Conservation (phyloP, 2,113 vertebrate genomes). For the Callorhinus ursinus region DNA sequence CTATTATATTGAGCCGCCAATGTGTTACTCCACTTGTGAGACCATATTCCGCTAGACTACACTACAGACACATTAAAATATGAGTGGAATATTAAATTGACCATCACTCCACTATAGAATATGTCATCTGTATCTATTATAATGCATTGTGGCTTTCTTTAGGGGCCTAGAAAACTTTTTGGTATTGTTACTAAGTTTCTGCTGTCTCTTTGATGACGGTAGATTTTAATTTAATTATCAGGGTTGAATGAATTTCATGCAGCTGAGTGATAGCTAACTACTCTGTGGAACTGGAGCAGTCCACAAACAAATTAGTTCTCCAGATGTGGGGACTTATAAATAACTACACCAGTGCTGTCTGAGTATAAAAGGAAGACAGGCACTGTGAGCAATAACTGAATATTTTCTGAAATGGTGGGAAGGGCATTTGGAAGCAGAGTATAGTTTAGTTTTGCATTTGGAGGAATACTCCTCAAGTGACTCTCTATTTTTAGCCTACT, state of each 20-base stretch:
- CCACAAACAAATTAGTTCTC: conserved; percentile 72
- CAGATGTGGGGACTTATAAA: conserved; percentile 73
- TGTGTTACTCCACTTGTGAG: conserved; percentile 54
- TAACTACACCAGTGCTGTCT: conserved; percentile 5
- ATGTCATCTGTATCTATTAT: conserved; percentile 58
- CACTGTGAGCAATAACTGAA: not conserved
- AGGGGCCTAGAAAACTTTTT: conserved; percentile 49
- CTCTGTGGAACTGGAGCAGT: conserved; percentile 24
- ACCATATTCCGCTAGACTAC: conserved; percentile 40
- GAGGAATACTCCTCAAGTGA: not conserved
- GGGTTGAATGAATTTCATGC: conserved; percentile 66
- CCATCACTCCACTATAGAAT: not conserved
- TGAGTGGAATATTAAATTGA: conserved; percentile 67
- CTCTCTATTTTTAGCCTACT: not conserved
- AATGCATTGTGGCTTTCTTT: conserved; percentile 31
- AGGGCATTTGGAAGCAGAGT: not conserved
- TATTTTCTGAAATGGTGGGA: not conserved
- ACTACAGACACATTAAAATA: conserved; percentile 60
- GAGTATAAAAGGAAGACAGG: not conserved
- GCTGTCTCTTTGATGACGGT: conserved; percentile 51
- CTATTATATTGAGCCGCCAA: conserved; percentile 42
- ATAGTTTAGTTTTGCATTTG: not conserved
- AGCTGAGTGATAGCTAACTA: conserved; percentile 62
- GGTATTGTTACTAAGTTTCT: conserved; percentile 65
- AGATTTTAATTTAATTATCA: conserved; percentile 79